phyloP scores from a whole-genome alignment of 2,113 vertebrate genomes.

The Centrocercus urophasianus region DNA sequence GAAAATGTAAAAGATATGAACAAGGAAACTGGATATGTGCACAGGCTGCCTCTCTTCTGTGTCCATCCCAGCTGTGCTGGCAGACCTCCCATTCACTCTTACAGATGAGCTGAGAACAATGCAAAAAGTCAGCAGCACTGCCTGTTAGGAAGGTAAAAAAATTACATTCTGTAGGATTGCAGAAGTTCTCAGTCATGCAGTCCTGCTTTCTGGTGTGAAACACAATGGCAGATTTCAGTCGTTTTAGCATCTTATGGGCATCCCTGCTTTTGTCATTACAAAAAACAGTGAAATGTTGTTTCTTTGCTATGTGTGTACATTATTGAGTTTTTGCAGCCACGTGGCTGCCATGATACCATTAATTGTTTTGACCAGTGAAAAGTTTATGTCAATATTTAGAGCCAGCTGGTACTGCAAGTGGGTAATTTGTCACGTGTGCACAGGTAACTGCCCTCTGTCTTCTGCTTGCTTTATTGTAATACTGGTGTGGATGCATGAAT shows the following conservation, averaged over 20 bases:
- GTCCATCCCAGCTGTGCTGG: constrained; percentile 37
- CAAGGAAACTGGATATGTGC: constrained; percentile 42
- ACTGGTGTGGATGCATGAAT: not conserved
- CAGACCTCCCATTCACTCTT: constrained; percentile 15
- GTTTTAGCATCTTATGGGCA: not conserved
- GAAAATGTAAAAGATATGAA: constrained; percentile 66
- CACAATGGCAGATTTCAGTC: not conserved
- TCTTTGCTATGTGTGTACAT: not conserved
- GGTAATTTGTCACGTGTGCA: not conserved
- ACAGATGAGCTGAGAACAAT: not conserved
- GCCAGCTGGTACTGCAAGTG: not conserved
- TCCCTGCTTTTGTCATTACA: not conserved
- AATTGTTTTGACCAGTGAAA: not conserved
- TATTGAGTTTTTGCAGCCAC: not conserved
- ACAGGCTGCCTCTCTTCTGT: not conserved
- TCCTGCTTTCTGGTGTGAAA: constrained; percentile 3
- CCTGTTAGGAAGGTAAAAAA: not conserved
- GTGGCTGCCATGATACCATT: not conserved
- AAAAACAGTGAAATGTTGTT: not conserved
- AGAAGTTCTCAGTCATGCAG: not conserved
- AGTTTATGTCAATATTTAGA: not conserved
- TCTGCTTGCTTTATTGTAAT: not conserved
- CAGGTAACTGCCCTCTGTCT: not conserved
- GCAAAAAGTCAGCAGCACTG: not conserved
- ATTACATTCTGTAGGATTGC: not conserved